Conservation (phyloP, 2,113 vertebrate species). For the Thunnus thynnus region DNA sequence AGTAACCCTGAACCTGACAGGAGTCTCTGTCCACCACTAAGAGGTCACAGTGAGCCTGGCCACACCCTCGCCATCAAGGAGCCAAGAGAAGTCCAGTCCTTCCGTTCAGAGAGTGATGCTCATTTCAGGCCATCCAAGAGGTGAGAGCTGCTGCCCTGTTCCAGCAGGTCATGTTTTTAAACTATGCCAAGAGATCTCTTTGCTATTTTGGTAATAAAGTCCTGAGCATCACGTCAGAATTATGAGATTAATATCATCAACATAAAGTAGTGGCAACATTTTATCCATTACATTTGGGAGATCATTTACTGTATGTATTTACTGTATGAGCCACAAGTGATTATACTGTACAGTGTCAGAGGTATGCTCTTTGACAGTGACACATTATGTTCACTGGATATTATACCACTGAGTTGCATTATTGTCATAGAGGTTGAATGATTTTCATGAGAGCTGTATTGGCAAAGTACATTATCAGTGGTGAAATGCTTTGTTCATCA, state of each 20-base stretch:
- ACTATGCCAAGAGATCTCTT: neutral
- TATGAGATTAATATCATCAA: neutral
- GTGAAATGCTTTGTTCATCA: too few relatives aligned
- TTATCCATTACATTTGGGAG: neutral
- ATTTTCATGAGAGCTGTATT: too few relatives aligned
- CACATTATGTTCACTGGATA: too few relatives aligned
- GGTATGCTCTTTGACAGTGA: too few relatives aligned
- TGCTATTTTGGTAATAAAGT: too few relatives aligned
- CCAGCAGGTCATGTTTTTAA: neutral
- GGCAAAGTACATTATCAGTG: too few relatives aligned
- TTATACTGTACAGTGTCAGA: too few relatives aligned
- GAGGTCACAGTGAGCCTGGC: constrained; percentile 59
- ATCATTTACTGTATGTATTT: neutral
- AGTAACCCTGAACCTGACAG: constrained; percentile 17
- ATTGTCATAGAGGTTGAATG: too few relatives aligned
- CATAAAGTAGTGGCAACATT: neutral
- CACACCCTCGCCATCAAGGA: constrained; percentile 32
- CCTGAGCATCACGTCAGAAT: neutral
- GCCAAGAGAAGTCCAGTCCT: constrained; percentile 27
- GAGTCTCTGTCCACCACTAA: constrained; percentile 47
- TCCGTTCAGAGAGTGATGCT: constrained; percentile 53
- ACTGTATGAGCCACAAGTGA: too few relatives aligned
- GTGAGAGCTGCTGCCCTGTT: constrained; percentile 39
- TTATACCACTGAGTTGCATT: too few relatives aligned
- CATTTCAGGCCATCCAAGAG: constrained; percentile 49